A percentile compares a stretch with the other conserved stretches of the same genome.
Conservation (phyloP, 2,888 invertebrate species). For the Cataglyphis altisquamis region DNA sequence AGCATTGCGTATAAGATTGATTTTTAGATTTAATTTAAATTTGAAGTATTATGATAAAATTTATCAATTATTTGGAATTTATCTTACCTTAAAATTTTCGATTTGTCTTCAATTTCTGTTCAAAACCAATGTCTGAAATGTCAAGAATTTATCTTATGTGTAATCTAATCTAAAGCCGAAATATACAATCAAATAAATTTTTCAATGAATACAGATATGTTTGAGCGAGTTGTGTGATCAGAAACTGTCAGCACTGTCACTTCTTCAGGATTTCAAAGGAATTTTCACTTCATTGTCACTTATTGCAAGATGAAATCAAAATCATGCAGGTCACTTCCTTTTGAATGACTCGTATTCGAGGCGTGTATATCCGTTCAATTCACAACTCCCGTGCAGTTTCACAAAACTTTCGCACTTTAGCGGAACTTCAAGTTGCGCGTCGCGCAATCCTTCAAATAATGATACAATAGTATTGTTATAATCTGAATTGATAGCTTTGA, state of each 20-base stretch:
- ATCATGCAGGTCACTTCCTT: slow-evolving; percentile 46
- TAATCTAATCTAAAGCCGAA: slow-evolving; percentile 24
- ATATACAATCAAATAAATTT: not conserved
- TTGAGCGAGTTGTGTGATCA: not conserved
- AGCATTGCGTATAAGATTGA: not conserved
- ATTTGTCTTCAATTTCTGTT: not conserved
- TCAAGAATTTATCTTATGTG: not conserved
- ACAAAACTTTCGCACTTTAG: slow-evolving; percentile 60
- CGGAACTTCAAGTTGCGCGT: slow-evolving; percentile 56
- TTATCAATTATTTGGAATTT: not conserved
- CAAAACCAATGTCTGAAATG: not conserved
- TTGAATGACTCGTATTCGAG: slow-evolving; percentile 38
- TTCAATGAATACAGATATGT: not conserved
- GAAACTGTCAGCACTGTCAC: not conserved
- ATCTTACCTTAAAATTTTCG: slow-evolving; percentile 25
- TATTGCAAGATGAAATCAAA: slow-evolving; percentile 37
- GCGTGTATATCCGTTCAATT: slow-evolving; percentile 15
- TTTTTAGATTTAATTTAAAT: not conserved
- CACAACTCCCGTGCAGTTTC: slow-evolving; percentile 57
- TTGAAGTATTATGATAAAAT: not conserved
- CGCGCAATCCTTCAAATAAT: slow-evolving; percentile 48
- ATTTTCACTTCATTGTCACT: not conserved
- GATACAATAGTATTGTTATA: not conserved
- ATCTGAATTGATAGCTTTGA: not conserved
- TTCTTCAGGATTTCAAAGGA: slow-evolving; percentile 5